Base-by-base conservation (phyloP, 2,888 invertebrate genomes). In the Smittia aterrima region DNA sequence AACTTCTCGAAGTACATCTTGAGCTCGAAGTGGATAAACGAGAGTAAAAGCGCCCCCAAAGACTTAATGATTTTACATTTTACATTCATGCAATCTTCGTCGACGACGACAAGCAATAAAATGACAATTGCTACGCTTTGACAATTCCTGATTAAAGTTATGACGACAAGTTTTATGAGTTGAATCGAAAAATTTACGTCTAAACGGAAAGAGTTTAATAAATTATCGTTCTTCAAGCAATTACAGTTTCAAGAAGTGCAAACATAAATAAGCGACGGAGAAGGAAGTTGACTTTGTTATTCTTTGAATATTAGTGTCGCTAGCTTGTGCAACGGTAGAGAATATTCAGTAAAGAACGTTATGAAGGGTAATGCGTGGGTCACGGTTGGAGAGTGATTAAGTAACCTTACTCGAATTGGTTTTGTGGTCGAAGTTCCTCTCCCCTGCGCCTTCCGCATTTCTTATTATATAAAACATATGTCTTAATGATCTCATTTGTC, bases 1-100 rank as follows among this genome's bases (percentile, higher is more conserved):
- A 47, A n/a, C 47, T n/a, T n/a, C 47, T 47, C 47, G 16, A 47
- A n/a, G 47, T 47, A 47, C 47, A 47, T 47, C 47, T 47, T 47
- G 47, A 47, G n/a, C 16, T 47, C 11, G 11, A 47, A 47, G 47
- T 47, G 47, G 47, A 47, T n/a, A 6, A 16, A 47, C n/a, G 47
- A 11, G 47, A 47, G 47, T 47, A 11, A 47, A 47, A 13, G 2
- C 16, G 47, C 11, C 47, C 47, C 16, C 47, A 11, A 47, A 47
- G 47, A 47, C 47, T 47, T 47, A 47, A 47, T 47, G 47, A 47
- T 16, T 47, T 47, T 3, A 32, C 47, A 47, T 47, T 47, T n/a
- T 47, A 47, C 7, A 47, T 47, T 32, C 32, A 32, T 32, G 32
- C 32, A 32, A 32, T 32, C 32, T 32, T 32, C 32, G 32, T 6